These are phyloP conservation scores for Heterodera filipjevi DNA, from an alignment of 2,888 invertebrate genomes.

Conservation along the genomic window DNA sequence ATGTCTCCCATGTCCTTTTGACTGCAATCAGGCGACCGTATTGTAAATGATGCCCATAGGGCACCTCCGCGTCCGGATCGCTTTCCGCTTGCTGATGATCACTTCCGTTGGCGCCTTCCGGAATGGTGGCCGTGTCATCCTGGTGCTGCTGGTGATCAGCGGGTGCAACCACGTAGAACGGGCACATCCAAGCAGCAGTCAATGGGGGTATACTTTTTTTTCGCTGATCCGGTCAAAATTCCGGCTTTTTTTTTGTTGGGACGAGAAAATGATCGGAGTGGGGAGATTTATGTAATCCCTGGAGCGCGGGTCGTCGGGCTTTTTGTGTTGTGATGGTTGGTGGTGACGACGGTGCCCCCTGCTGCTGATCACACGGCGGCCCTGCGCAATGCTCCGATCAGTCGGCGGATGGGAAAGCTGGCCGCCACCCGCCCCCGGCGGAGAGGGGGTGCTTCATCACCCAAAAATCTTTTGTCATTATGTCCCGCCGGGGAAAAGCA, in stretches of 20 bases:
- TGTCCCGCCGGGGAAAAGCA: too few species aligned
- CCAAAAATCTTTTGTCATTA: too few species aligned
- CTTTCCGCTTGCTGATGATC: neutral
- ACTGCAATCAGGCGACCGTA: neutral
- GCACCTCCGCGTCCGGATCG: neutral
- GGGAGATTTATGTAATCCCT: neutral
- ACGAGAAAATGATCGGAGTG: neutral
- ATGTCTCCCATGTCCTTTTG: neutral
- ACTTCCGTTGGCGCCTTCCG: neutral
- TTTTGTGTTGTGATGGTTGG: neutral
- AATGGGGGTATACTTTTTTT: neutral
- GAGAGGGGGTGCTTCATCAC: neutral
- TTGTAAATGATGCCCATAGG: neutral
- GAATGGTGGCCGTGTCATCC: neutral
- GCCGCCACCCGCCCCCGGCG: neutral
- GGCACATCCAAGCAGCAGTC: slow-evolving; percentile 5
- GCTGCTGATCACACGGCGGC: neutral
- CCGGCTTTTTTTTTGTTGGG: neutral
- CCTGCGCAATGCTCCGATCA: neutral
- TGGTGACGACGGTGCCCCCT: neutral
- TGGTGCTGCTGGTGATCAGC: neutral
- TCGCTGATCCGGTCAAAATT: neutral
- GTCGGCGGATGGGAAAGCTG: neutral
- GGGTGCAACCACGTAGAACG: slow-evolving; percentile 23
- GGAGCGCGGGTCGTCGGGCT: neutral